Evolutionary conservation across 1,140 invertebrate species (phyloP), one percentile per base, ranked within the genome.

Genomic region (Danaus plexippus): DNA sequence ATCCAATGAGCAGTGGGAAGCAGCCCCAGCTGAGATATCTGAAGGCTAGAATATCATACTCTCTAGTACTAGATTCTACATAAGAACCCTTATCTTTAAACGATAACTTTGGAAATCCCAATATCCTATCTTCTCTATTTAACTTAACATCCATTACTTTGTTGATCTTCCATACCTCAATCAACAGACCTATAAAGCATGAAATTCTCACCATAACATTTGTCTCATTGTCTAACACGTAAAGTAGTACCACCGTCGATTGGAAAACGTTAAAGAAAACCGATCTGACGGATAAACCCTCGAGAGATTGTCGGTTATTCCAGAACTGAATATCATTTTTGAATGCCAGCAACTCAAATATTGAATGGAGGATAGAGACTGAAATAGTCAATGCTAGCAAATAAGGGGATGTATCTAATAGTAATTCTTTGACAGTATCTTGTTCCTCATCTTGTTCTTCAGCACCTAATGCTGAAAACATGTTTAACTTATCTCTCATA

Each of bases 291-390:
- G 97, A 99, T 8, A 99, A 88, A 46, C 98, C 98, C 89, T 99
- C 98, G 32, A 99, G 88, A 6, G 96, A 97, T 80, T 99, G 96
- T 43, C 98, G 90, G 73, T 98, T 98, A 62, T 97, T 97, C 98
- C 98, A 99, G 80, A 99, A 99, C 88, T 99, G 98, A 75, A 99
- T 99, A 88, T 99, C 97, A 90, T 99, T 99, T 89, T 99, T 99
- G 84, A 99, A 99, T 52, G 98, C 98, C 40, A 99, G 89, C 69
- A 99, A 92, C 85, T 99, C 98, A 89, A 99, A 99, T 47, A 99
- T 91, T 66, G 95, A 98, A 87, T 99, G 98, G 3, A 99, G 88
- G 41, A 99, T 91, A 4, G 98, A 99, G 0, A 99, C 94, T 57
- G 92, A 89, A 54, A 99, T 92, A 10, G 98, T 99, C 43, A 99